These are phyloP conservation scores for Elmis aenea DNA, from an alignment of 2,888 invertebrate genomes.

Conservation along the genomic window DNA sequence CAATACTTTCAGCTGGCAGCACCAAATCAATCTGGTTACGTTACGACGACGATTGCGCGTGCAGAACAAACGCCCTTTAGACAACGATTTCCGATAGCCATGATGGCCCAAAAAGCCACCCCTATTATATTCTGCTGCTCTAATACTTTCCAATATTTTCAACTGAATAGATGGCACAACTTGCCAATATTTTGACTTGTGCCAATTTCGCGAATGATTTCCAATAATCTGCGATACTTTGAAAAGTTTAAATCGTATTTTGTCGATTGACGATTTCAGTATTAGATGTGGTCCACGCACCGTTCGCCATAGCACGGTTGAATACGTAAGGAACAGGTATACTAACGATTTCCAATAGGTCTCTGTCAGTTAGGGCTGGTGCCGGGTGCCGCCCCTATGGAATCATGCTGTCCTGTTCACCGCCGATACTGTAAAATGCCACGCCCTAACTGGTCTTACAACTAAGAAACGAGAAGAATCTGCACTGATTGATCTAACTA, in stretches of 20 bases:
- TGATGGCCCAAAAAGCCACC: slow-evolving; percentile 26
- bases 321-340: too few relatives aligned
- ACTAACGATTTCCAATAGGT: slow-evolving; percentile 7
- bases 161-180: slow-evolving; percentile 27
- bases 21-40: slow-evolving; percentile 20
- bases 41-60: slow-evolving; percentile 15
- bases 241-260: too few relatives aligned
- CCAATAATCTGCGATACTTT: slow-evolving; percentile 28
- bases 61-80: slow-evolving; percentile 30
- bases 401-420: slow-evolving; percentile 14
- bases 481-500: too few relatives aligned
- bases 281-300: too few relatives aligned
- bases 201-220: slow-evolving; percentile 28
- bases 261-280: too few relatives aligned
- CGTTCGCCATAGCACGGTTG: too few relatives aligned
- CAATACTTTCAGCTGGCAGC: slow-evolving; percentile 26
- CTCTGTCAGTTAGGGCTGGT: too few relatives aligned
- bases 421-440: slow-evolving; percentile 11
- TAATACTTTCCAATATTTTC: slow-evolving; percentile 39
- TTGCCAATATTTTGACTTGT: slow-evolving; percentile 22
- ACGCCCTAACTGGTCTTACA: slow-evolving; percentile 11
- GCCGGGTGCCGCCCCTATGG: slow-evolving; percentile 1
- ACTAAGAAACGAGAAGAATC: too few relatives aligned
- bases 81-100: slow-evolving; percentile 36
- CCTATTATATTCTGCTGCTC: slow-evolving; percentile 28